Evolutionary conservation across 2,888 invertebrate genomes (phyloP).

Genomic region (Phlogophora meticulosa): DNA sequence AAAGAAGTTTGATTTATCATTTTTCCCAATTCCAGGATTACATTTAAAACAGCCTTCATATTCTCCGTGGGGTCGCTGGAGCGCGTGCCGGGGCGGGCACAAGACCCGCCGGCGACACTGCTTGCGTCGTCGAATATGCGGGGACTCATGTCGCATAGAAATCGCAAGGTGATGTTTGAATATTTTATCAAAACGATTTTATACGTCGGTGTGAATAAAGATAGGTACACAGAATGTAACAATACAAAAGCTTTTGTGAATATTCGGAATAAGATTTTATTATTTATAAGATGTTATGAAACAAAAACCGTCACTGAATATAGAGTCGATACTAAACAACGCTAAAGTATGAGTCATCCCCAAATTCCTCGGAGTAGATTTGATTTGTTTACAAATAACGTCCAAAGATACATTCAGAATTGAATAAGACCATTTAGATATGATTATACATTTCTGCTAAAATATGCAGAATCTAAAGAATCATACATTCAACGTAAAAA

Average conservation of each 20-base stretch:
- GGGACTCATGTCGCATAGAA: constrained; percentile 83
- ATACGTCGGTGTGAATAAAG: constrained; percentile 17
- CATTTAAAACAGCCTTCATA: constrained; percentile 72
- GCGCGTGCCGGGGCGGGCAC: constrained; percentile 78
- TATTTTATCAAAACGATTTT: constrained; percentile 45
- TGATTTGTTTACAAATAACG: constrained; percentile 59
- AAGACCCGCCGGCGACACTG: constrained; percentile 83
- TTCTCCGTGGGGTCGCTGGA: constrained; percentile 84
- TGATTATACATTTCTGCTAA: background rate
- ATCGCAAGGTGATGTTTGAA: constrained; percentile 77
- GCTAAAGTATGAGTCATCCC: constrained; percentile 43
- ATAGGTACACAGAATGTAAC: constrained; percentile 8
- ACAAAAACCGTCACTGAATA: constrained; percentile 17
- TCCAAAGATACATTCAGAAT: constrained; percentile 12
- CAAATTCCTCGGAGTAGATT: constrained; percentile 47
- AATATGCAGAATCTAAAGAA: background rate
- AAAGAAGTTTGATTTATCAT: background rate
- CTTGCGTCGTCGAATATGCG: constrained; percentile 78
- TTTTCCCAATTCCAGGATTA: constrained; percentile 67
- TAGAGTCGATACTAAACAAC: constrained; percentile 23
- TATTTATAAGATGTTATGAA: constrained; percentile 5
- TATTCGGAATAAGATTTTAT: background rate
- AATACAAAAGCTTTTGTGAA: constrained; percentile 9
- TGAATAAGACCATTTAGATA: constrained; percentile 26
- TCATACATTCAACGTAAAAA: background rate